Base-by-base conservation (phyloP, 2,888 invertebrate species). In the Agrochola lychnidis region DNA sequence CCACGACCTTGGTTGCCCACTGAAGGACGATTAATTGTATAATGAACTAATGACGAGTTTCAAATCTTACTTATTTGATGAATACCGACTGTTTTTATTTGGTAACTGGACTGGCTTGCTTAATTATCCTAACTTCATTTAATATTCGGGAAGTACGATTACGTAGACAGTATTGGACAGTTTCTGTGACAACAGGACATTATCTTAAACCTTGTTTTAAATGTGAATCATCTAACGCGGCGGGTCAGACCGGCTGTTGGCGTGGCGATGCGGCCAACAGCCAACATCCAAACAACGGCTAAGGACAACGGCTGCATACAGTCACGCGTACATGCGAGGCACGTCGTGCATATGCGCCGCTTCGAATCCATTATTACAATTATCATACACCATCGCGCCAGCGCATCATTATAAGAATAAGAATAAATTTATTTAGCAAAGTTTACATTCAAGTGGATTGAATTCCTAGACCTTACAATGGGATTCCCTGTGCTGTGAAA, bases 291-390 rank as follows among this genome's bases (percentile, higher is more conserved):
- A 51, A 51, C 19, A 30, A 30, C 30, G 30, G 30, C 61, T 71
- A 78, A 81, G 84, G 81, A 85, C 89, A 89, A 89, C 89, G 84
- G 89, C 73, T 80, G 87, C 92, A 92, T 93, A 90, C 89, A 89
- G 77, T 89, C 90, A 91, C 92, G 92, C 85, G 86, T 88, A 78
- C 79, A 89, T 89, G 89, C 90, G 71, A 73, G 51, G 76, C 92
- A 92, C 91, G 91, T 91, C 87, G 64, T 51, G n/a, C 59, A n/a
- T 59, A 87, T 78, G 48, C 63, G 76, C 79, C 79, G 77, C 80
- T 51, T 71, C 66, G 75, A 69, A 77, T 75, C 72, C 71, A 73
- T 73, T 79, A 81, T 72, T 70, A 82, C 70, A 70, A 84, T 71
- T 75, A 86, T 76, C 73, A 80, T 63, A 73, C 53, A 70, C 62